A percentile compares a stretch with the other conserved stretches of the same genome.
These are phyloP conservation scores for Eucera pruinosa DNA, from an alignment of 2,888 invertebrate genomes.

Conservation along the genomic window DNA sequence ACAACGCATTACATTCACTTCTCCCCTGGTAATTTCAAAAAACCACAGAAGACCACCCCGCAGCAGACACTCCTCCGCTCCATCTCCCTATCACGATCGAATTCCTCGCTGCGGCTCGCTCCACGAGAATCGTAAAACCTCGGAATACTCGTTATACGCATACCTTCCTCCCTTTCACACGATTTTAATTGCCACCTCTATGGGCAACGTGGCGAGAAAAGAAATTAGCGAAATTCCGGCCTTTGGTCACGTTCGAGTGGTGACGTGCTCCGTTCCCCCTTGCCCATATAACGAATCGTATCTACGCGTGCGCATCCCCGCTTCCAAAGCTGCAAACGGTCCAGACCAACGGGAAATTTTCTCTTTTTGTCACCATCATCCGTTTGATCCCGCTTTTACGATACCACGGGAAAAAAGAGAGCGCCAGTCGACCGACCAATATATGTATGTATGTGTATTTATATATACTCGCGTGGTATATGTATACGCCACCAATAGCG, in stretches of 20 bases:
- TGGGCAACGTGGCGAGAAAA: conserved; percentile 57
- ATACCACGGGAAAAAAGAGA: conserved; percentile 33
- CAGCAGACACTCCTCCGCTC: background rate
- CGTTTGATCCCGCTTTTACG: conserved; percentile 69
- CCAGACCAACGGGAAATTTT: conserved; percentile 35
- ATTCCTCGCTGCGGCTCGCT: conserved; percentile 32
- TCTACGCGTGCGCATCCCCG: conserved; percentile 31
- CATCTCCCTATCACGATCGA: conserved; percentile 21
- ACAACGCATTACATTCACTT: conserved; percentile 19
- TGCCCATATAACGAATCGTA: conserved; percentile 58
- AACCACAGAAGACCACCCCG: conserved; percentile 36
- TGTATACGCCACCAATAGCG: conserved; percentile 1
- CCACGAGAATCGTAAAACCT: conserved; percentile 51
- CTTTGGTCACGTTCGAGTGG: conserved; percentile 58
- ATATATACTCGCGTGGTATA: background rate
- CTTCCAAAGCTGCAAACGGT: conserved; percentile 15
- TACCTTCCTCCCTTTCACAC: conserved; percentile 59
- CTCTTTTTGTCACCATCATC: conserved; percentile 55
- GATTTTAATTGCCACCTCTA: conserved; percentile 64
- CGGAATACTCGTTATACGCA: conserved; percentile 63
- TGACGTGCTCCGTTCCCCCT: background rate
- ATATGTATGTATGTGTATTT: background rate
- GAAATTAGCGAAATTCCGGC: conserved; percentile 62
- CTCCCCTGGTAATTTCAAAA: conserved; percentile 22
- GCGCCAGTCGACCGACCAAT: conserved; percentile 15